Base-by-base conservation (phyloP, 2,797 vertebrate genomes). In the Trichosurus vulpecula region DNA sequence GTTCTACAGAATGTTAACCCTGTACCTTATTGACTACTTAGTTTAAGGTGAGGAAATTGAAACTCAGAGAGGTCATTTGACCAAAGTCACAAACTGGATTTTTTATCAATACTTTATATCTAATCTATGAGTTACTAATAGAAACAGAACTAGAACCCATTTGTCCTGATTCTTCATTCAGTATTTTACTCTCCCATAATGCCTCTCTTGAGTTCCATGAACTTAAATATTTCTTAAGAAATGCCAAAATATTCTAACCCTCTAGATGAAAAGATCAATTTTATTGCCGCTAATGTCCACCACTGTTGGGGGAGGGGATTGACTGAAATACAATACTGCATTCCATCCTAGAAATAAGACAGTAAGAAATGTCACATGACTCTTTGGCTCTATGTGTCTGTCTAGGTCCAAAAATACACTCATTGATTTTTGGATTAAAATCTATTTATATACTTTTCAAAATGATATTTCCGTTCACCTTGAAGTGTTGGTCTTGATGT, bases 381-480 rank as follows among this genome's bases (percentile, higher is more conserved):
- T 93, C 90, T 95, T 98, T 96, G 95, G 89, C 95, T 97, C 96
- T 94, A 91, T 92, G 54, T 94, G 57, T 54, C 90, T 90, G 56
- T 96, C 94, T 93, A 91, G 54, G 22, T 81, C 96, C 94, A 96
- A 97, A 97, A 97, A 96, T 93, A 92, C 56, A 87, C 81, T 58
- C 89, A 98, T 96, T 93, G 96, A 98, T 97, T 98, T 96, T 6
- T 91, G 81, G 54, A 93, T 94, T 93, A 61, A 47, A 96, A 90
- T 93, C 95, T 96, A 94, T 95, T 97, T 93, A 74, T 95, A 51
- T 92, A 30, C 61, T 95, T 96, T 97, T 94, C 66, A 94, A 96
- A 90, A 47, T 92, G 96, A 93, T 81, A 57, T 92, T 93, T 93
- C 55, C 55, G 31, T 57, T 96, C 94, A 97, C 97, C 96, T 98